These are phyloP conservation scores for Todiramphus saurophagus DNA, from an alignment of 2,113 vertebrate genomes.

Conservation along the genomic window DNA sequence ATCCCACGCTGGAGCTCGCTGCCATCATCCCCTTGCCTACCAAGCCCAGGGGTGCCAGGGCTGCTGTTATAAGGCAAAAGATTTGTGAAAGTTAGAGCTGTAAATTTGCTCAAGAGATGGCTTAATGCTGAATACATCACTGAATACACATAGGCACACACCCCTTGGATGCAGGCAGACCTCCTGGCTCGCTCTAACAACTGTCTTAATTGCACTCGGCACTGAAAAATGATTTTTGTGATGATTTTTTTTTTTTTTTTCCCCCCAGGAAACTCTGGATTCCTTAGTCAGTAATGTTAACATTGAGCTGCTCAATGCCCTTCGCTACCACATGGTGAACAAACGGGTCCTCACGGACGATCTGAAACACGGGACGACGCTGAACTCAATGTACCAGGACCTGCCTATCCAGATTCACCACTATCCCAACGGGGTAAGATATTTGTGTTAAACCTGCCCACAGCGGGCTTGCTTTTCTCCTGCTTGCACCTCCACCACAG, in stretches of 20 bases:
- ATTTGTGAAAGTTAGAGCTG: not conserved
- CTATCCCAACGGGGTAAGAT: conserved; percentile 91
- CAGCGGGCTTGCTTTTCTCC: not conserved
- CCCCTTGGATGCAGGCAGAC: not conserved
- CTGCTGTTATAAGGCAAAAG: not conserved
- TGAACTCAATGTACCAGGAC: conserved; percentile 96
- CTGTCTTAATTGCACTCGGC: not conserved
- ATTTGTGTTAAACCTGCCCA: not conserved
- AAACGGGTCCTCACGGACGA: conserved; percentile 90
- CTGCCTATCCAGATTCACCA: conserved; percentile 92
- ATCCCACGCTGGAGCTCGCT: not conserved
- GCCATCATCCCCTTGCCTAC: not conserved
- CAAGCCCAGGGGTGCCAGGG: not conserved
- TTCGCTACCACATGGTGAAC: conserved; percentile 97
- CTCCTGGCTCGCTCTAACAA: not conserved
- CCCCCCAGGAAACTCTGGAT: conserved; percentile 96
- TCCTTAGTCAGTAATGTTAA: conserved; percentile 97
- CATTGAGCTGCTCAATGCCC: conserved; percentile 95
- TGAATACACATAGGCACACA: not conserved
- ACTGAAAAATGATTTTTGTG: not conserved
- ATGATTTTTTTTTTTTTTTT: not conserved
- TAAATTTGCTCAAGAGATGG: not conserved
- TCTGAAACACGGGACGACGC: conserved; percentile 84
- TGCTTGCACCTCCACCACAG: not conserved
- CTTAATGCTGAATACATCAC: not conserved